Evolutionary conservation across 2,113 vertebrate genomes (phyloP).

Genomic region (Mellivora capensis): DNA sequence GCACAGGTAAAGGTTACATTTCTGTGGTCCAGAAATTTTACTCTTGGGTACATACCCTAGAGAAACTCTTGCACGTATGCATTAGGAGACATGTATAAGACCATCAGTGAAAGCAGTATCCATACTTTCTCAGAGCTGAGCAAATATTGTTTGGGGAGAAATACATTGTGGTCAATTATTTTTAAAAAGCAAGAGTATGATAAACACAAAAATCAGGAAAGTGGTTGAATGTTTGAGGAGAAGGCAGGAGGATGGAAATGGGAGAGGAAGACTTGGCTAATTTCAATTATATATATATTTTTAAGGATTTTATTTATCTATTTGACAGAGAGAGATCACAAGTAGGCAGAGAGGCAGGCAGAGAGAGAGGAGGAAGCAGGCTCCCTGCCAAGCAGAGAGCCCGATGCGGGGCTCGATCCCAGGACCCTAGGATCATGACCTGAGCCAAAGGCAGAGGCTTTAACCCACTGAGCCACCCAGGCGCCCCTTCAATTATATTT

Average conservation of each 20-base stretch:
- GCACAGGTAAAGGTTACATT: not conserved
- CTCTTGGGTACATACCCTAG: not conserved
- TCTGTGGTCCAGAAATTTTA: not conserved
- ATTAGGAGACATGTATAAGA: not conserved
- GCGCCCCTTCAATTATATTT: not conserved
- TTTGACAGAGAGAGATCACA: no score
- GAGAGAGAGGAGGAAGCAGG: no score
- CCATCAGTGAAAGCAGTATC: not conserved
- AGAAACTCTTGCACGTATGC: not conserved
- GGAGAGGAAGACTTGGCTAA: not conserved
- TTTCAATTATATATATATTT: not conserved
- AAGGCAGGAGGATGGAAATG: not conserved
- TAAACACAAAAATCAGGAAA: not conserved
- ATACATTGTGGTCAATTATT: not conserved
- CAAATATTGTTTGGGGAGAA: not conserved
- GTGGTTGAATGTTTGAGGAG: not conserved
- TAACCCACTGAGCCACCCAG: no score
- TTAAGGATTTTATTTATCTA: no score
- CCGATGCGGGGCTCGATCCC: no score
- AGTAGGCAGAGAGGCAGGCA: no score
- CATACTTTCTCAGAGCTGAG: not conserved
- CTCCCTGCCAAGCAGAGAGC: no score
- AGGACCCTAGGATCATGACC: no score
- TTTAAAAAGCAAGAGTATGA: not conserved
- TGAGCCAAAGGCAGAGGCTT: no score